phyloP scores from a whole-genome alignment of 2,797 vertebrate genomes.

The Trichosurus vulpecula region DNA sequence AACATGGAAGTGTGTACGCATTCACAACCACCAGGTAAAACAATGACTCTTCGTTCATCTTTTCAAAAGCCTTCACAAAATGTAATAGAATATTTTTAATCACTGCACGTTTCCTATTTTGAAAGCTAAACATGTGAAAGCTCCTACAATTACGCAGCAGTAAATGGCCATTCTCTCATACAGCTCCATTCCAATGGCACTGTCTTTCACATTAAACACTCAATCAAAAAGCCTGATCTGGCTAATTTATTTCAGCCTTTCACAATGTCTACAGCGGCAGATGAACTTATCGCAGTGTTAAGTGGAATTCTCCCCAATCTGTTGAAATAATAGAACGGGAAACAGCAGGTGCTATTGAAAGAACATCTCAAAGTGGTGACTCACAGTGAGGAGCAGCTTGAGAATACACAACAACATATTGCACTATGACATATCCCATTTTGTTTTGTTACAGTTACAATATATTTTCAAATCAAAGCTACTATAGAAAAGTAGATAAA shows the following conservation, averaged over 20 bases:
- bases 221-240: slow-evolving; percentile 5
- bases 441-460: slow-evolving; percentile 31
- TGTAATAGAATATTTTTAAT: slow-evolving; percentile 6
- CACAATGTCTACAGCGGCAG: slow-evolving; percentile 52
- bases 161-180: slow-evolving; percentile 28
- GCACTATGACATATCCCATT: slow-evolving; percentile 48
- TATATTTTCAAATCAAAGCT: slow-evolving; percentile 54
- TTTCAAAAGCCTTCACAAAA: slow-evolving; percentile 37
- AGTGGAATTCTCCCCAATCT: slow-evolving; percentile 70
- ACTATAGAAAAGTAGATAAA: slow-evolving; percentile 50
- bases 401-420: slow-evolving; percentile 44
- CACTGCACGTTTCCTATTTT: slow-evolving; percentile 29
- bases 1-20: neutral
- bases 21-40: slow-evolving; percentile 3
- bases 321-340: slow-evolving; percentile 66
- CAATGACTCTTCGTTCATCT: neutral
- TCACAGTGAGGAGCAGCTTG: slow-evolving; percentile 52
- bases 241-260: slow-evolving; percentile 58
- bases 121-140: slow-evolving; percentile 16
- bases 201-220: slow-evolving; percentile 43
- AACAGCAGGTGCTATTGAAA: slow-evolving; percentile 75
- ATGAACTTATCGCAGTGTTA: slow-evolving; percentile 64
- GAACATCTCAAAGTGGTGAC: slow-evolving; percentile 58
- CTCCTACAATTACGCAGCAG: slow-evolving; percentile 8
- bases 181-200: neutral